Percentiles rank a stretch among this genome's conserved stretches.
phyloP scores from a whole-genome alignment of 1,140 invertebrate genomes.

The Drosophila ambigua region DNA sequence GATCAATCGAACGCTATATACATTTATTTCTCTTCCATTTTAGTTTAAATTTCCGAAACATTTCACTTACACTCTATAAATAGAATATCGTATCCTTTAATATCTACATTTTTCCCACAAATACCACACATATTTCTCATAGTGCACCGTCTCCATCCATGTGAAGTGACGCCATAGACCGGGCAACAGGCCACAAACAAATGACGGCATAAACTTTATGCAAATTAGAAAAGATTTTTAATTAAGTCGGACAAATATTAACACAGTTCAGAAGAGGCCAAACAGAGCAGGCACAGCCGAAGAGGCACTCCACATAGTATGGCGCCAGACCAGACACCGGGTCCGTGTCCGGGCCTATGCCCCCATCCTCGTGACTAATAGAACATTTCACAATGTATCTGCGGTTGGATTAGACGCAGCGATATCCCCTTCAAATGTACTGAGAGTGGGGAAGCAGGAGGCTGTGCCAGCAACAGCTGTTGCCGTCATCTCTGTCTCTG shows the following conservation, averaged over 20 bases:
- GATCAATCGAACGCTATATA: too few species aligned
- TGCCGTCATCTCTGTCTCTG: constrained; percentile 30
- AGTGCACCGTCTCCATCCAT: neutral
- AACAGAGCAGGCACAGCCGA: constrained; percentile 14
- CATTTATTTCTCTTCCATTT: neutral
- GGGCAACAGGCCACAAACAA: constrained; percentile 48
- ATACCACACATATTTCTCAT: neutral
- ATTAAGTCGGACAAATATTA: constrained; percentile 78
- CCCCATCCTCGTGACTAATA: constrained; percentile 11
- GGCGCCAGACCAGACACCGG: constrained; percentile 14
- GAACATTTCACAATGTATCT: constrained; percentile 27
- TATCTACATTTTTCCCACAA: too few species aligned
- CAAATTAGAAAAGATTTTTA: constrained; percentile 82
- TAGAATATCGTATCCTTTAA: too few species aligned
- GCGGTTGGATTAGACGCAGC: constrained; percentile 31
- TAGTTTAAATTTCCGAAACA: too few species aligned
- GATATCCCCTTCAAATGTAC: constrained; percentile 15
- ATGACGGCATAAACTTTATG: constrained; percentile 75
- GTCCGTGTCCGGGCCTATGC: neutral
- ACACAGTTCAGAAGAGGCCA: constrained; percentile 51
- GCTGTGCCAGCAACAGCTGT: constrained; percentile 27
- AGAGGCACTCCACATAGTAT: constrained; percentile 9
- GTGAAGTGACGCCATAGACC: constrained; percentile 27
- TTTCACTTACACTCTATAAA: too few species aligned
- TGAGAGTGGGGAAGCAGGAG: neutral